Conservation (phyloP, 2,888 invertebrate species). For the Andrena chrysosceles region DNA sequence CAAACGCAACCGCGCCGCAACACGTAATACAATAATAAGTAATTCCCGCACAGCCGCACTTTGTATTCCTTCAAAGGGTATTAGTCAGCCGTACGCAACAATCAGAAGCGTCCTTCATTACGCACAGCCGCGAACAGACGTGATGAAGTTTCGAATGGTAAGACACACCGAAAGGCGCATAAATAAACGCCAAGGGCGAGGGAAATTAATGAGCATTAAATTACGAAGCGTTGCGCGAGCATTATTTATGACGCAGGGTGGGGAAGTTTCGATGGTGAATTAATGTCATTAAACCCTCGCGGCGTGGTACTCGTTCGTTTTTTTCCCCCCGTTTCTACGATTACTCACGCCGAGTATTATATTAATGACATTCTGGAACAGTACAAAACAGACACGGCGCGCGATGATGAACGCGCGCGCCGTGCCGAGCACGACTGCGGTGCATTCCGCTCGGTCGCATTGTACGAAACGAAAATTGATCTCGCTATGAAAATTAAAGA, state of each 20-base stretch:
- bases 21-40: slow-evolving; percentile 1
- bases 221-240: slow-evolving; percentile 26
- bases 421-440: not conserved
- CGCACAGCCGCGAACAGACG: slow-evolving; percentile 27
- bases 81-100: slow-evolving; percentile 38
- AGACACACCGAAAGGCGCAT: slow-evolving; percentile 44
- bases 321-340: not conserved
- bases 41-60: slow-evolving; percentile 7
- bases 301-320: not conserved
- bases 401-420: slow-evolving; percentile 4
- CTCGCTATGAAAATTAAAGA: slow-evolving; percentile 35
- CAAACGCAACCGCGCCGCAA: not conserved
- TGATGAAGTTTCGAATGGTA: slow-evolving; percentile 23
- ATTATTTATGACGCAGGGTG: slow-evolving; percentile 36
- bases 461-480: slow-evolving; percentile 34
- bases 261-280: slow-evolving; percentile 34
- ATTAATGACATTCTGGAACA: slow-evolving; percentile 39
- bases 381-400: slow-evolving; percentile 18
- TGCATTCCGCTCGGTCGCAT: slow-evolving; percentile 30
- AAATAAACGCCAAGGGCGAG: slow-evolving; percentile 35
- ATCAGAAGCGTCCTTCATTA: slow-evolving; percentile 28
- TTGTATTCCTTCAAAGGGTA: slow-evolving; percentile 6
- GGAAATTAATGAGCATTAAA: slow-evolving; percentile 51
- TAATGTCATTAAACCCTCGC: slow-evolving; percentile 32
- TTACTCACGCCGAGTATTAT: slow-evolving; percentile 18